Evolutionary conservation across 2,113 vertebrate genomes (phyloP).

Genomic region (Muntiacus muntjak): DNA sequence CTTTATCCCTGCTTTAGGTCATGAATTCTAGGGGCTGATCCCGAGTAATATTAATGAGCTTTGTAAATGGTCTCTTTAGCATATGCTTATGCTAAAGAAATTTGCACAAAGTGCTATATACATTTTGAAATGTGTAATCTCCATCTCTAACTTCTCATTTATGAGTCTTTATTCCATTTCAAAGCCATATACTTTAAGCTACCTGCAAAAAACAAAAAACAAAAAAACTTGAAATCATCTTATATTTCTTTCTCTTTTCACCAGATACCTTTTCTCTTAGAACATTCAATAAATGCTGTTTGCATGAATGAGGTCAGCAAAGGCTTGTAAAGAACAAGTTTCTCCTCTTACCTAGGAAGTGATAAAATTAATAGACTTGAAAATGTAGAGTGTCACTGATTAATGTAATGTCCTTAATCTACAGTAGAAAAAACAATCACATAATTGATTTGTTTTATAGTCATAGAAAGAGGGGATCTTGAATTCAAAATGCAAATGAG

Average conservation of each 20-base stretch:
- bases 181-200: background rate
- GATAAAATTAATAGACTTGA: constrained; percentile 41
- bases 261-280: background rate
- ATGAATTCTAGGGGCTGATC: background rate
- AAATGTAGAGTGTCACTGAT: constrained; percentile 5
- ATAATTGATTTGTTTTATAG: constrained; percentile 35
- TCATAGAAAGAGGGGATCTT: background rate
- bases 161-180: background rate
- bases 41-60: background rate
- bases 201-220: background rate
- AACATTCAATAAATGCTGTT: background rate
- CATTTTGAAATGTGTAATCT: background rate
- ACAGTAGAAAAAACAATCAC: background rate
- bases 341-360: background rate
- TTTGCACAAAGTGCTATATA: background rate
- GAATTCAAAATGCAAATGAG: constrained; percentile 31
- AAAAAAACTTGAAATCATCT: background rate
- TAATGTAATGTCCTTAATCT: constrained; percentile 24
- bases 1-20: background rate
- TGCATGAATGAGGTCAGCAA: background rate
- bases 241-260: background rate
- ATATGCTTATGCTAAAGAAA: background rate
- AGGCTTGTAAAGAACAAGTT: background rate
- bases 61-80: background rate
- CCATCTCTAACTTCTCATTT: background rate